Base-by-base conservation (phyloP, 2,113 vertebrate genomes). In the Corvus cornix region DNA sequence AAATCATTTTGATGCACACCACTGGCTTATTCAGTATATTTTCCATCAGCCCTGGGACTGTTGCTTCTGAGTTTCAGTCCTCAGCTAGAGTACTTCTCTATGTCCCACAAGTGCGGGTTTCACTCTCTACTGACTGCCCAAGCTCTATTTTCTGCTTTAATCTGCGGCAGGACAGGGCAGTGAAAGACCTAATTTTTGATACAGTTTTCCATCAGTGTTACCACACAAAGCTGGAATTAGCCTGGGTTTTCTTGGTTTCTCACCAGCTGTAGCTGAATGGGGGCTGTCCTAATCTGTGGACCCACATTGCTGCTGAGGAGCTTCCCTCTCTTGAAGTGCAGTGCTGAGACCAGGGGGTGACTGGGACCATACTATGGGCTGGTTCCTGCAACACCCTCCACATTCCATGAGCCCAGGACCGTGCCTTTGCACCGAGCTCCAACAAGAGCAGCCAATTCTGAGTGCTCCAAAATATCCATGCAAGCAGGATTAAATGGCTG, bases 201-300 rank as follows among this genome's bases (percentile, higher is more conserved):
- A 27, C 2, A 2, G 4, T 60, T 78, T 90, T 84, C 33, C 33
- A 17, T 16, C 6, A 49, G 6, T 19, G 22, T 68, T 43, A 17
- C 31, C 31, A 24, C 18, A 33, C 19, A 51, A 48, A 55, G 28
- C n/a, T 27, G 30, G 11, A 69, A 37, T 4, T 60, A 43, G 26
- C 7, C 11, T 80, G 48, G 19, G 4, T 9, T 84, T 43, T 73
- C 9, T 55, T 83, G 13, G 8, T 68, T 63, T 89, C 67, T 77
- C 0, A 0, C 33, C 11, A 23, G 6, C 10, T 2, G 1, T 37
- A 49, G 33, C 22, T 64, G 64, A 28, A 49, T 2, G 15, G 8
- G 28, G 19, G 5, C 26, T 5, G 2, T 59, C 3, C 28, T 0
- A 2, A 18, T n/a, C 80, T 59, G 2, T 37, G 33, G 35, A 12